Conservation (phyloP, 2,797 vertebrate genomes). For the Bucorvus abyssinicus region DNA sequence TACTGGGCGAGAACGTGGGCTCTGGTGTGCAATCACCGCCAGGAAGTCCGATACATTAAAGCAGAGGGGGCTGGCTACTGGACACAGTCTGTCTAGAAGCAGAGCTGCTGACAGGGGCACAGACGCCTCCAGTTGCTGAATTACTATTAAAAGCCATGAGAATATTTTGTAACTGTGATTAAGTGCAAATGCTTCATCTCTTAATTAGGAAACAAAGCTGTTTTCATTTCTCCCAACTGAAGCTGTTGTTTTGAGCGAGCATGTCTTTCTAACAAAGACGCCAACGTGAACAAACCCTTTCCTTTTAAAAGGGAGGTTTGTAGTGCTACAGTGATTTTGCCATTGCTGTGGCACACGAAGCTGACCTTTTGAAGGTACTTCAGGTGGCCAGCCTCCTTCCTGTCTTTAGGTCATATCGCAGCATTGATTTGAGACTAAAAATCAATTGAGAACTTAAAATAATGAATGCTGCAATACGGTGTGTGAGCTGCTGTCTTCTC, state of each 20-base stretch:
- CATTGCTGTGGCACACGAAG: background rate
- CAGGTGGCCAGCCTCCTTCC: background rate
- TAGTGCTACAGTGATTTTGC: background rate
- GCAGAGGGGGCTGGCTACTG: background rate
- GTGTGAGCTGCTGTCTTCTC: background rate
- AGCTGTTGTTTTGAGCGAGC: background rate
- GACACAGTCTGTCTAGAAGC: background rate
- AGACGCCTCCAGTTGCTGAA: background rate
- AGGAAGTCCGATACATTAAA: background rate
- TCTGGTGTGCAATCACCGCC: background rate
- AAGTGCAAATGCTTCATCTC: background rate
- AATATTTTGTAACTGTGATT: constrained; percentile 31
- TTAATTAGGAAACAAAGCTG: constrained; percentile 42
- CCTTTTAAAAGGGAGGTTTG: background rate
- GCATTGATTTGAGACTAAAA: constrained; percentile 13
- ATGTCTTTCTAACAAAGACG: background rate
- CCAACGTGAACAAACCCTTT: background rate
- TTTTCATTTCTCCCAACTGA: background rate
- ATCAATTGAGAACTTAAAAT: background rate
- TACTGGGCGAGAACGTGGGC: fast-evolving
- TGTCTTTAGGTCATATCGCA: background rate
- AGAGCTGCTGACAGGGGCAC: background rate
- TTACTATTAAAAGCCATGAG: background rate
- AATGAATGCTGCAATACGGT: background rate
- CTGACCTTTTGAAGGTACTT: background rate